A percentile compares a stretch with the other conserved stretches of the same genome.
These are phyloP conservation scores for Channa striata DNA, from an alignment of 2,797 vertebrate species.

Conservation along the genomic window DNA sequence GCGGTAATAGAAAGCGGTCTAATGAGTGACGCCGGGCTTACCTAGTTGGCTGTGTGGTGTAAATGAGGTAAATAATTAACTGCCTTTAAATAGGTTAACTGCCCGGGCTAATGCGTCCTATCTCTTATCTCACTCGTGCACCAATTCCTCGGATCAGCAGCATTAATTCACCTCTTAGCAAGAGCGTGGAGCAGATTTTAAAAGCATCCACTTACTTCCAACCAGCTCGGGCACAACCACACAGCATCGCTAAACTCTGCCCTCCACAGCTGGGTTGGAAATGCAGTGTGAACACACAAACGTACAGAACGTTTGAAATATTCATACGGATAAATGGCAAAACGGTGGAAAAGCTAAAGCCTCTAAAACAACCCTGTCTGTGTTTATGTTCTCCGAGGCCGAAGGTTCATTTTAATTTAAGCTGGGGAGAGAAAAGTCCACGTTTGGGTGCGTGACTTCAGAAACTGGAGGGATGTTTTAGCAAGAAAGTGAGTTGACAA, in stretches of 20 bases:
- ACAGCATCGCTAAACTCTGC: constrained; percentile 14
- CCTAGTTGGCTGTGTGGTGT: constrained; percentile 56
- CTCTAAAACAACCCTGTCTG: constrained; percentile 25
- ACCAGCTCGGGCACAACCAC: constrained; percentile 12
- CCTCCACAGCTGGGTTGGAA: constrained; percentile 13
- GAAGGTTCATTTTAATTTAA: constrained; percentile 25
- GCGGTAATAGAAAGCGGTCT: constrained; percentile 40
- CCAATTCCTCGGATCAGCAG: constrained; percentile 51
- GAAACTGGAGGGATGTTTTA: neutral
- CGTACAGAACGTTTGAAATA: constrained; percentile 49
- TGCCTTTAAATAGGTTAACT: constrained; percentile 71
- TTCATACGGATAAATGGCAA: constrained; percentile 33
- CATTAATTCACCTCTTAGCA: constrained; percentile 39
- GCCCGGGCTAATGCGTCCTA: constrained; percentile 61
- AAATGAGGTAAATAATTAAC: constrained; percentile 79
- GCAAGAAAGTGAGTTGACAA: constrained; percentile 1
- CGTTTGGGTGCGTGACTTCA: constrained; percentile 2
- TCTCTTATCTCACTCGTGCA: constrained; percentile 70
- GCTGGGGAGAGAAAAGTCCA: neutral
- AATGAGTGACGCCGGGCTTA: constrained; percentile 62
- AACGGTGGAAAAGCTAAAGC: constrained; percentile 10
- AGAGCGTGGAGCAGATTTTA: constrained; percentile 31
- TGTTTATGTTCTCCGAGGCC: constrained; percentile 10
- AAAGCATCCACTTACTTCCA: constrained; percentile 37
- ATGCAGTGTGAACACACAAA: constrained; percentile 19